A percentile compares a stretch with the other conserved stretches of the same genome.
Evolutionary conservation across 2,113 vertebrate species (phyloP).

Genomic region (Mesembrinibis cayennensis): DNA sequence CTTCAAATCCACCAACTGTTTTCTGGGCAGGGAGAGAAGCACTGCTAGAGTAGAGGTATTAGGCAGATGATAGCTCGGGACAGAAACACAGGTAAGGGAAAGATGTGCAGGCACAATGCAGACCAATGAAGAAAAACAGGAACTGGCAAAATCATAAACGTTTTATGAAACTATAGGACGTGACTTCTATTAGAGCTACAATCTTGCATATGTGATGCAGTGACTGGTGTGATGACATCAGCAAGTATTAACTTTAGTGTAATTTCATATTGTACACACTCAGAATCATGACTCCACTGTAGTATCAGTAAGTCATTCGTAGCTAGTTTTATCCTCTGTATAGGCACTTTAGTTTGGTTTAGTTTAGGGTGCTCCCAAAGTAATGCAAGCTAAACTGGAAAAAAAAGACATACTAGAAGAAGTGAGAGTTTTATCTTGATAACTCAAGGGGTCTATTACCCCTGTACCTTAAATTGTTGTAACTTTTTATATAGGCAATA

Average conservation of each 20-base stretch:
- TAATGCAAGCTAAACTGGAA: neutral
- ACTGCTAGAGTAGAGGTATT: neutral
- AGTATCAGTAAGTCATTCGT: neutral
- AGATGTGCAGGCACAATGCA: neutral
- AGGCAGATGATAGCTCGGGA: neutral
- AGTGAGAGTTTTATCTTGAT: neutral
- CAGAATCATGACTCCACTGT: rapidly evolving
- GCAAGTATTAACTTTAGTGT: neutral
- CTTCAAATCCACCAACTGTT: neutral
- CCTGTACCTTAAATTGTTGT: neutral
- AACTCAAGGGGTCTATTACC: neutral
- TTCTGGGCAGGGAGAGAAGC: neutral
- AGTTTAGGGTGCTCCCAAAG: neutral
- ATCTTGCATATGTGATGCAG: neutral
- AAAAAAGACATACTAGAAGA: neutral
- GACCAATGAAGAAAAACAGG: neutral
- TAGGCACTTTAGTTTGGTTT: neutral
- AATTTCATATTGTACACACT: neutral
- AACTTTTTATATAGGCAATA: neutral
- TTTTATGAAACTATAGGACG: neutral
- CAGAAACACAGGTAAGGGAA: neutral
- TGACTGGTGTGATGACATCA: neutral
- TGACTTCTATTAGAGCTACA: neutral
- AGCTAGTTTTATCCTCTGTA: neutral
- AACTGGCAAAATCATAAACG: neutral